Evolutionary conservation across 2,888 invertebrate species (phyloP), one percentile per base, ranked within the genome.

Genomic region (Netelia fuscicornis): DNA sequence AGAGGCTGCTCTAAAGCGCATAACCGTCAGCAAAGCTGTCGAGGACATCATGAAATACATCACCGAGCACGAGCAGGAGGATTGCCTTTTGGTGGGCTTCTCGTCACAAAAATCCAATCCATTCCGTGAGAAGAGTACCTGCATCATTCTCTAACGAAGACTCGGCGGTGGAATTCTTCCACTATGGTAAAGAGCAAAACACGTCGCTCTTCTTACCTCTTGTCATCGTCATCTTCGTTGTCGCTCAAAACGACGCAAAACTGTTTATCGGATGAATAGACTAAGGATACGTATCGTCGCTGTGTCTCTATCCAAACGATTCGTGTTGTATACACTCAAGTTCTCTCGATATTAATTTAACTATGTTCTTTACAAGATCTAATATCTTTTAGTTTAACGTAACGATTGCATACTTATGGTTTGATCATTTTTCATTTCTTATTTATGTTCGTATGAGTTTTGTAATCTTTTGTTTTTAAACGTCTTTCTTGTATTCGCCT

Each of bases 61-160:
- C 87, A 96, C 96, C 62, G 98, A 98, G 90, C 98, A 98, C 92
- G 97, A 98, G 92, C 97, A 97, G 90, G 98, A 98, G 92, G 99
- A 99, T 94, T 98, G 97, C 91, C 96, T 99, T 68, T 95, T 99
- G 87, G 97, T 98, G 87, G 99, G 99, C 52, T 99, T 99, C 94
- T 97, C 98, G 86, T 98, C 97, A 89, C 98, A 98, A 93, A 98
- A 98, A 93, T 97, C 98, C 17, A 99, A 99, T 94, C 99, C 99
- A 42, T 99, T 98, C 95, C 96, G 98, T 88, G 98, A 98, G 94
- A 98, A 98, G 95, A 98, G 97, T 93, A 97, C 97, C 84, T 98
- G 98, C 95, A 96, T 96, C 90, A 95, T 98, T 90, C 95, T 98
- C 89, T 98, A 97, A 96, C 87, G 85, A 85, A 84, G 62, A 75